Evolutionary conservation across 2,888 invertebrate species (phyloP), one percentile per base, ranked within the genome.

Genomic region (Drosophila fungiperda): DNA sequence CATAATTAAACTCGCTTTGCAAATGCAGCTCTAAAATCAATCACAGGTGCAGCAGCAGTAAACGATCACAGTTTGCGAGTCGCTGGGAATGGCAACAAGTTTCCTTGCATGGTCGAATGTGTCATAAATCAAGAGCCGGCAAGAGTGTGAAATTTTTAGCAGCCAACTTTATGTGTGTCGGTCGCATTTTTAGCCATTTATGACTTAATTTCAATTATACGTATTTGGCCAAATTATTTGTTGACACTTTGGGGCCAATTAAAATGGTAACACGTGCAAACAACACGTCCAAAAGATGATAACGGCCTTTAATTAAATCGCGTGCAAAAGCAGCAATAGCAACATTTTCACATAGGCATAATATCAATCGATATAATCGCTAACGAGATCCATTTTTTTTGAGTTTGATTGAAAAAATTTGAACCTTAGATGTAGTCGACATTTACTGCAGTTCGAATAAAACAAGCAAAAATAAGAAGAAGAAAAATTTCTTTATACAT

Each of bases 191-290:
- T 86, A 78, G 69, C 85, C 90, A 86, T 86, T 90, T 86, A 86
- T 86, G 89, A 90, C 89, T 90, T 86, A 88, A 86, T 90, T 90
- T 86, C 85, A 86, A 86, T 86, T 88, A 86, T 60, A 69, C 85
- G 71, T 76, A 88, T 90, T 88, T 86, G 89, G 90, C 76, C 72
- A 86, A 85, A 89, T 83, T 85, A 89, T 85, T 89, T 85, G 86
- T 78, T 88, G 86, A 70, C 85, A 86, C 85, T 86, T 82, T 74
- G 71, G 63, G 64, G 73, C 63, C 89, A 89, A 85, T 85, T 86
- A 90, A 86, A 90, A 86, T 86, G 83, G 71, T 89, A 80, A 86
- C 90, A 88, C 85, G 88, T 89, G 87, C 85, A 85, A 48, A 45
- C 49, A 49, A 54, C 53, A 33, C 57, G 53, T 7, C 66, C 66